Evolutionary conservation across 2,797 vertebrate genomes (phyloP), one percentile per base, ranked within the genome.

Genomic region (Malurus splendens): DNA sequence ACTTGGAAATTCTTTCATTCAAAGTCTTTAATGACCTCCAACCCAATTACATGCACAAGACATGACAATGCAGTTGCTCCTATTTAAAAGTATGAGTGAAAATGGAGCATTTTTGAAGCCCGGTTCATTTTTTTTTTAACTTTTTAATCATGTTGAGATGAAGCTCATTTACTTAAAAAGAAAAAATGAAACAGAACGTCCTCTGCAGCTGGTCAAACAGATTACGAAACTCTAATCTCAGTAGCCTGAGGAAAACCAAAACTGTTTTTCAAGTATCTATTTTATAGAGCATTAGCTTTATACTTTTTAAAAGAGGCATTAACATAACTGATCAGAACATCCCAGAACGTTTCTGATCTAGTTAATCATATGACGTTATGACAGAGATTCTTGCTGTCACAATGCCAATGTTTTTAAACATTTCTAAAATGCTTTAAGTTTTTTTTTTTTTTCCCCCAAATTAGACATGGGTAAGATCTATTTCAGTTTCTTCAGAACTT

Each of bases 161-260:
- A 93, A 93, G 86, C 73, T 94, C 70, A 80, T 92, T 94, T 88
- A 94, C 66, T 87, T 87, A 82, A 95, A 91, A 88, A 94, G 90
- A 39, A 87, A 76, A 91, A 91, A 89, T 68, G 64, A 90, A 90
- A 93, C 87, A 82, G 93, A 93, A 87, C 18, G 28, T 89, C 84
- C 94, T 93, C 92, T 90, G 92, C 87, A 95, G 95, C 93, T 95
- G 95, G 94, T 92, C 94, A 96, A 96, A 94, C 93, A 94, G 94
- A 94, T 94, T 94, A 95, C 2, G 24, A 95, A 80, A 93, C 88
- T 67, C 88, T 95, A 94, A 96, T 94, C 92, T 93, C 90, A 82
- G 82, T 91, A 94, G 89, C 92, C 92, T 78, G 70, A 90, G 87
- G 93, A 93, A 94, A 95, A 91, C 42, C 22, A 91, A 92, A 91